Conservation (phyloP, 2,888 invertebrate species). For the Eupithecia dodoneata region DNA sequence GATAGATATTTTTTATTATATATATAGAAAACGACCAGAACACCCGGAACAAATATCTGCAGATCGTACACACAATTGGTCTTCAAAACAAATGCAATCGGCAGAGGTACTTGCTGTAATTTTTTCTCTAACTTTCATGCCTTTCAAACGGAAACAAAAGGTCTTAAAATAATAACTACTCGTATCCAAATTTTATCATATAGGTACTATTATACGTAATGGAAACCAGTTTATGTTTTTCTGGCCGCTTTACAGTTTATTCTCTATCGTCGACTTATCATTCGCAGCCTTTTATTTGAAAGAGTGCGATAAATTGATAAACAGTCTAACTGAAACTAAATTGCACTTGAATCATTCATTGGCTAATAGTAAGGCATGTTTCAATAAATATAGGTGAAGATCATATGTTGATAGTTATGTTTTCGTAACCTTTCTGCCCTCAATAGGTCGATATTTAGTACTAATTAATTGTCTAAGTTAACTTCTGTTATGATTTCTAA, state of each 20-base stretch:
- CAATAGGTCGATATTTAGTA: neutral
- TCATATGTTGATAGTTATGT: neutral
- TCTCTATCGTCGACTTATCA: constrained; percentile 6
- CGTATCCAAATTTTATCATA: neutral
- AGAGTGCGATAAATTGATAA: constrained; percentile 6
- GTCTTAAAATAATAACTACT: neutral
- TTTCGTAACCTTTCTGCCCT: neutral
- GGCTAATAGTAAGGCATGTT: neutral
- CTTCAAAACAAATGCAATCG: neutral
- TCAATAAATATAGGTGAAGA: neutral
- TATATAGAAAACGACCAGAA: no score
- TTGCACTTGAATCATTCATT: constrained; percentile 1
- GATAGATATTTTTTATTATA: no score
- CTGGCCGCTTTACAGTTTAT: neutral
- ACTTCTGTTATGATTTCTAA: neutral
- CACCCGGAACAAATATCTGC: no score
- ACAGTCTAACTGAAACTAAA: constrained; percentile 11
- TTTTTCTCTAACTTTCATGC: neutral
- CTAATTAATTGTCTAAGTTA: neutral
- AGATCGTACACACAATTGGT: no score
- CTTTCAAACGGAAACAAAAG: neutral
- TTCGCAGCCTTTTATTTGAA: constrained; percentile 1
- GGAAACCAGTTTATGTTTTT: neutral
- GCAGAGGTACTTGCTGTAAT: neutral
- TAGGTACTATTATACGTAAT: neutral